Base-by-base conservation (phyloP, 2,113 vertebrate genomes). In the Motacilla tschutschensis region DNA sequence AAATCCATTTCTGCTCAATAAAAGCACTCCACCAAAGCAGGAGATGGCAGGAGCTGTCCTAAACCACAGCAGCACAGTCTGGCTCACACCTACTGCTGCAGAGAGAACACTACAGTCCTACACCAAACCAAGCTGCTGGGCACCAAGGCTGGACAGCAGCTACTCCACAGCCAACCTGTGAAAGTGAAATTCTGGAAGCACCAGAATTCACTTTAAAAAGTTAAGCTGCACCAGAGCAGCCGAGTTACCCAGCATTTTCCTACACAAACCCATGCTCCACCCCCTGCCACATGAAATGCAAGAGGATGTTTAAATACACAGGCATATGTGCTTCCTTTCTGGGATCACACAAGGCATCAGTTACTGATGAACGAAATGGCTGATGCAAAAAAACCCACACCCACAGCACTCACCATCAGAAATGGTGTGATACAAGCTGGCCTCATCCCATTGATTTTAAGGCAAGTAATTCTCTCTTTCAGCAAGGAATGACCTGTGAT, bases 271-370 rank as follows among this genome's bases (percentile, higher is more conserved):
- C 8, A 1, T 28, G 25, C 31, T 59, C 57, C 28, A 44, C 5
- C 19, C 33, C 51, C 28, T 47, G 21, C 44, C 66, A 31, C 4
- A 0, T 2, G 28, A n/a, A 62, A 62, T 36, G 43, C 48, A 57
- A 60, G 10, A 0, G 0, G 11, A 6, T 35, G 31, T 33, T 87
- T 60, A 48, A 85, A 65, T 7, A 25, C 31, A 22, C 17, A 15
- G 35, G 11, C 20, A 51, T 8, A 38, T 24, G 2, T 3, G n/a
- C 76, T 48, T 4, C 29, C 22, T 22, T 22, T 8, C 15, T 55
- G 0, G 0, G n/a, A 36, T 54, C 40, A 5, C 11, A 15, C 2
- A 4, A 63, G 20, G 6, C 20, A 62, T n/a, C 35, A 15, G 41
- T 14, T 29, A 60, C 40, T 41, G 44, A 25, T 12, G 35, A 54